These are phyloP conservation scores for Notospermus geniculatus DNA, from an alignment of 1,140 invertebrate species.

Conservation along the genomic window DNA sequence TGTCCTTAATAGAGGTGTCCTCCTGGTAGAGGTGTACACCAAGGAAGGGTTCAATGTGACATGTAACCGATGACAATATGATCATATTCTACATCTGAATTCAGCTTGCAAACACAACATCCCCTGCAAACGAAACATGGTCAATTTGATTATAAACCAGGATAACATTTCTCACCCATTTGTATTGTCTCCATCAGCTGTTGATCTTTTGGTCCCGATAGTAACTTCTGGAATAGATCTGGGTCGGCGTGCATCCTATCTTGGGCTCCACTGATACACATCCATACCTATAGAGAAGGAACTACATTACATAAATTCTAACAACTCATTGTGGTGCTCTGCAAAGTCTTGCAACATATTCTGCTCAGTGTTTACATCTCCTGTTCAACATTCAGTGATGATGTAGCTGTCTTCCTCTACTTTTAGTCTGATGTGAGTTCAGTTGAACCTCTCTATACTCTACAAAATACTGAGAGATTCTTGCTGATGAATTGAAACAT, in stretches of 20 bases:
- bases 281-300: conserved; percentile 72
- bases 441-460: too few species aligned
- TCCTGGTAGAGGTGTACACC: too few species aligned
- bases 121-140: neutral
- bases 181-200: conserved; percentile 72
- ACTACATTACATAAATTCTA: too few species aligned
- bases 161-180: conserved; percentile 68
- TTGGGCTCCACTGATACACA: conserved; percentile 76
- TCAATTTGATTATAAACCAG: neutral
- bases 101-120: neutral
- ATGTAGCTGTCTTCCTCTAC: too few species aligned
- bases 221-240: conserved; percentile 69
- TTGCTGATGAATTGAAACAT: too few species aligned
- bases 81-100: neutral
- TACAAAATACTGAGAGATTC: too few species aligned
- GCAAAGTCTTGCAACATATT: too few species aligned
- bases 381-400: too few species aligned
- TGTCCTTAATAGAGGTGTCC: too few species aligned
- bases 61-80: neutral
- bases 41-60: neutral
- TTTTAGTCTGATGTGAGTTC: too few species aligned
- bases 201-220: conserved; percentile 50
- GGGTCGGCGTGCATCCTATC: conserved; percentile 66
- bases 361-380: too few species aligned
- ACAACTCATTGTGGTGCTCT: too few species aligned